Evolutionary conservation across 2,888 invertebrate species (phyloP).

Genomic region (Chamaedrilus cognettii): DNA sequence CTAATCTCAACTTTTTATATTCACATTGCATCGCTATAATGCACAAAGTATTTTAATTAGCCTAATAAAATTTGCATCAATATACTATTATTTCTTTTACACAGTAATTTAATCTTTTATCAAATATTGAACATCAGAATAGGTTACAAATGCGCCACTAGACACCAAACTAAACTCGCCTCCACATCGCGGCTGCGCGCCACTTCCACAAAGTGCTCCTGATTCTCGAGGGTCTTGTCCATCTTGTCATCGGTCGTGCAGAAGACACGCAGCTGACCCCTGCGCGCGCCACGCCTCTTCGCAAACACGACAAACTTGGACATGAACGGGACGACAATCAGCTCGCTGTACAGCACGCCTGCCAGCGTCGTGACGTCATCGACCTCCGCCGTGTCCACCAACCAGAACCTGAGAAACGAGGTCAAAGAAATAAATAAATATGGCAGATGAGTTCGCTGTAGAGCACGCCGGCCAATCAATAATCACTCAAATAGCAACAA

Average conservation of each 20-base stretch:
- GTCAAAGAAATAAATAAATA: too few relatives aligned
- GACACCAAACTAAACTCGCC: constrained; percentile 66
- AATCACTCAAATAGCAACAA: too few relatives aligned
- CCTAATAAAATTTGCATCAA: too few relatives aligned
- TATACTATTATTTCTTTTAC: too few relatives aligned
- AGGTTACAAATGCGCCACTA: too few relatives aligned
- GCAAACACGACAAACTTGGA: constrained; percentile 99
- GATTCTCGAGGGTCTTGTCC: constrained; percentile 91
- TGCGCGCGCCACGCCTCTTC: constrained; percentile 71
- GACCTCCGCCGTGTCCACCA: constrained; percentile 96
- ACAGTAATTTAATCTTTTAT: too few relatives aligned
- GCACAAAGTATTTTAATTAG: too few relatives aligned
- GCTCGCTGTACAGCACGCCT: constrained; percentile 96
- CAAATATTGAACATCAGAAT: too few relatives aligned
- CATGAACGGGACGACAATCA: constrained; percentile 99
- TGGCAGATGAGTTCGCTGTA: too few relatives aligned
- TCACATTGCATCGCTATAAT: too few relatives aligned
- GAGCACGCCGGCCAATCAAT: too few relatives aligned
- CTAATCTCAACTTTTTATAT: too few relatives aligned
- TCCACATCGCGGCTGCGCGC: constrained; percentile 98
- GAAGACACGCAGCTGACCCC: constrained; percentile 78
- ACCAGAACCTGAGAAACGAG: constrained; percentile 85
- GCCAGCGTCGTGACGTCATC: constrained; percentile 99
- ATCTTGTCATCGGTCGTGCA: constrained; percentile 99
- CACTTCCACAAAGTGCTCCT: constrained; percentile 85